phyloP scores from a whole-genome alignment of 2,888 invertebrate species.

The Pristionchus mayeri region DNA sequence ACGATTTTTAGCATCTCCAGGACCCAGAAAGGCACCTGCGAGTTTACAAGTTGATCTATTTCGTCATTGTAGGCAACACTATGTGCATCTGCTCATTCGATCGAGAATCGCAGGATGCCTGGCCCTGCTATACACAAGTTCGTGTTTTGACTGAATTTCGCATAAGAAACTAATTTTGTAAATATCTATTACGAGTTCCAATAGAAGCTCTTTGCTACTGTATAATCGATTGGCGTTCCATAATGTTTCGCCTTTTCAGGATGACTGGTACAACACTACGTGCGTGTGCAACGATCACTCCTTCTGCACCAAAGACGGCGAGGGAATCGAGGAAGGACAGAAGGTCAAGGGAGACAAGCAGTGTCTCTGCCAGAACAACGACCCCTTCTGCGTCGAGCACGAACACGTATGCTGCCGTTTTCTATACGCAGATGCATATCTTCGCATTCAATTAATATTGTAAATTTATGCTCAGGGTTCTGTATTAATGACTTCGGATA shows the following conservation, averaged over 20 bases:
- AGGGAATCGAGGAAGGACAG: too few species aligned
- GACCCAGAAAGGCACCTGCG: background rate
- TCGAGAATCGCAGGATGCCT: constrained; percentile 38
- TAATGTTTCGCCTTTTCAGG: constrained; percentile 46
- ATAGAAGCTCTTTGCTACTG: too few species aligned
- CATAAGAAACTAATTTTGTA: too few species aligned
- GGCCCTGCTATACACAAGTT: constrained; percentile 49
- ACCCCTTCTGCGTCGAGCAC: constrained; percentile 47
- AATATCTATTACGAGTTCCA: too few species aligned
- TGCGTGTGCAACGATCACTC: constrained; percentile 58
- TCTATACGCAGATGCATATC: too few species aligned
- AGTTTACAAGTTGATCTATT: background rate
- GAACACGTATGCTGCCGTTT: constrained; percentile 10
- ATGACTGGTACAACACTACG: constrained; percentile 53
- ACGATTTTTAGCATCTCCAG: background rate
- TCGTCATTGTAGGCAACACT: too few species aligned
- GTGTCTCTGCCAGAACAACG: constrained; percentile 43
- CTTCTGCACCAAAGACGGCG: constrained; percentile 56
- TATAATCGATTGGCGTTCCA: background rate
- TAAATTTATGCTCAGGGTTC: too few species aligned
- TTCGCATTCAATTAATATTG: too few species aligned
- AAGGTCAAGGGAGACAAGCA: background rate
- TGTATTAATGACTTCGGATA: too few species aligned
- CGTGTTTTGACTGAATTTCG: too few species aligned
- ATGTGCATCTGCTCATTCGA: constrained; percentile 51